Evolutionary conservation across 2,888 invertebrate species (phyloP), one percentile per base, ranked within the genome.

Genomic region (Physocephala rufipes): DNA sequence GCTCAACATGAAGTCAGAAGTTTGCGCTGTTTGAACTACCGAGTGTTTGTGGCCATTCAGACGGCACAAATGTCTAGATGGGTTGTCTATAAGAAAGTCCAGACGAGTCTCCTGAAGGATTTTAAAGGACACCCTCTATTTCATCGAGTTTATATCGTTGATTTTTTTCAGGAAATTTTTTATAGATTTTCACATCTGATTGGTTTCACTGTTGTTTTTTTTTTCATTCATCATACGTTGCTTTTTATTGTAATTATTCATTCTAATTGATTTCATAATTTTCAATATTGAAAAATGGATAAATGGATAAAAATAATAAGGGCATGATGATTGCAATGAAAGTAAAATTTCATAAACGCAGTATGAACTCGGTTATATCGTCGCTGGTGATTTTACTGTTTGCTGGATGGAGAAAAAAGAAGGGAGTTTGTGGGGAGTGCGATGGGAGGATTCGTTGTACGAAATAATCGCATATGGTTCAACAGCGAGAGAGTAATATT

Each of bases 231-330:
- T 62, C 26, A 2, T 30, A n/a, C 13, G 45, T 19, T 67, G 43
- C 69, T 65, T 67, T 73, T 68, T 19, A 21, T 24, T 21, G 21
- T 49, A 24, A 19, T 19, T 55, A 12, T 12, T 15, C 24, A 7
- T 24, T n/a, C 53, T 55, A 4, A 36, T 36, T 36, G 36, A 36
- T 36, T 36, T 4, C 36, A 9, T 36, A 4, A 36, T 36, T 36
- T 36, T 36, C n/a, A n/a, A n/a, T n/a, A 1, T 16, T 16, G 19
- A n/a, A 66, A 59, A 49, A 21, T 63, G 61, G 75, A 71, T 74
- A 72, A 71, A 74, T 76, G 75, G 73, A 73, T 72, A 74, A 74
- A 66, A 70, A 62, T 43, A 67, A 71, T 66, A 63, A 67, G 51
- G 55, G 9, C 9, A 36, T 9, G n/a, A 36, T 36, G 4, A 36